Evolutionary conservation across 2,888 invertebrate genomes (phyloP).

Genomic region (Hypercompe scribonia): DNA sequence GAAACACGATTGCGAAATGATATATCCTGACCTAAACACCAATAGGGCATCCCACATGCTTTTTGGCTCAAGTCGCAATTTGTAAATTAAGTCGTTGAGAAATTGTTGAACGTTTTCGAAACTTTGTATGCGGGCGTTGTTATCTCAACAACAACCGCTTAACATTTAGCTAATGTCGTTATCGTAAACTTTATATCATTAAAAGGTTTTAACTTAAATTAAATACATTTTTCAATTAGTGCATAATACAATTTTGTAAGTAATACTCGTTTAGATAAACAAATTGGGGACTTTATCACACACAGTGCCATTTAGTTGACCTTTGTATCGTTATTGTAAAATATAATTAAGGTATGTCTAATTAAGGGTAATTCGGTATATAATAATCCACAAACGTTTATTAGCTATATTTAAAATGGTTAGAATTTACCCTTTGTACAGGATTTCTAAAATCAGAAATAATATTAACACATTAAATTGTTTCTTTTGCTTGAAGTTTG

Average conservation of each 20-base stretch:
- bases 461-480: not conserved
- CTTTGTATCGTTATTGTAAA: not conserved
- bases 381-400: not conserved
- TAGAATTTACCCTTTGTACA: not conserved
- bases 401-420: not conserved
- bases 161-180: not conserved
- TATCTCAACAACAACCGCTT: conserved; percentile 21
- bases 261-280: not conserved
- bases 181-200: not conserved
- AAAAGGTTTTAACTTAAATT: not conserved
- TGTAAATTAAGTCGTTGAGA: conserved; percentile 14
- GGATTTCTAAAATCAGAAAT: not conserved
- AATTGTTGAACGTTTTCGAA: conserved; percentile 27
- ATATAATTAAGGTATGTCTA: not conserved
- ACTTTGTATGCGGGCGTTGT: conserved; percentile 29
- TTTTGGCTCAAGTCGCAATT: conserved; percentile 22
- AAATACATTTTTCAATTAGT: not conserved
- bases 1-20: conserved; percentile 18
- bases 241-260: not conserved
- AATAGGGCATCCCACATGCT: conserved; percentile 17
- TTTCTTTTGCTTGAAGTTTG: not conserved
- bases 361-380: not conserved
- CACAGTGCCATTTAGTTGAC: not conserved
- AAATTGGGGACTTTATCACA: not conserved
- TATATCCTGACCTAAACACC: conserved; percentile 37